Percentiles rank a stretch among this genome's conserved stretches.
phyloP scores from a whole-genome alignment of 2,113 vertebrate genomes.

The Synchiropus splendidus region DNA sequence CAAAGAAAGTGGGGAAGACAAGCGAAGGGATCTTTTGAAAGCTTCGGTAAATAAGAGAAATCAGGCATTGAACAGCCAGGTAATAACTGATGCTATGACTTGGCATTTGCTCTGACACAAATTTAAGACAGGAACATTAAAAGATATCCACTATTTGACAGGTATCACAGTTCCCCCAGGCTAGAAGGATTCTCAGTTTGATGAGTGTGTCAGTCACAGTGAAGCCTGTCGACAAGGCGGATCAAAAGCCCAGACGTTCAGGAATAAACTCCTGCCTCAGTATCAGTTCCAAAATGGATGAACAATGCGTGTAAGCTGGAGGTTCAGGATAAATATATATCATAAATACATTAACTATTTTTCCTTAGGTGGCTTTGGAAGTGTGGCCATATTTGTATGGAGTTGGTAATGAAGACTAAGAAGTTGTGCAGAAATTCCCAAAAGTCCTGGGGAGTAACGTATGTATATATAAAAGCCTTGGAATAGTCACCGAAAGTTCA shows the following conservation, averaged over 20 bases:
- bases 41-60: slow-evolving; percentile 60
- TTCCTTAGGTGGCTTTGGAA: no score
- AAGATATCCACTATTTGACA: slow-evolving; percentile 67
- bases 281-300: not conserved
- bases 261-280: slow-evolving; percentile 56
- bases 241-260: slow-evolving; percentile 57
- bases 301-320: no score
- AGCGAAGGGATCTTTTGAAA: slow-evolving; percentile 58
- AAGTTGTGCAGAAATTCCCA: no score
- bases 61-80: slow-evolving; percentile 53
- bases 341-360: no score
- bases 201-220: slow-evolving; percentile 68
- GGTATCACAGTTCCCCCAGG: slow-evolving; percentile 67
- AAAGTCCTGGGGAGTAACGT: no score
- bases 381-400: no score
- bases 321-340: no score
- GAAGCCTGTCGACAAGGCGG: slow-evolving; percentile 62
- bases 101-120: slow-evolving; percentile 66
- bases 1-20: slow-evolving; percentile 47
- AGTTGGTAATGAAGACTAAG: no score
- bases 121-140: slow-evolving; percentile 67
- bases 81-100: slow-evolving; percentile 68
- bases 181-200: slow-evolving; percentile 67
- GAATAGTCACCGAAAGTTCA: no score
- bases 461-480: no score